Conservation (phyloP, 1,140 invertebrate genomes). For the Elymnias hypermnestra region DNA sequence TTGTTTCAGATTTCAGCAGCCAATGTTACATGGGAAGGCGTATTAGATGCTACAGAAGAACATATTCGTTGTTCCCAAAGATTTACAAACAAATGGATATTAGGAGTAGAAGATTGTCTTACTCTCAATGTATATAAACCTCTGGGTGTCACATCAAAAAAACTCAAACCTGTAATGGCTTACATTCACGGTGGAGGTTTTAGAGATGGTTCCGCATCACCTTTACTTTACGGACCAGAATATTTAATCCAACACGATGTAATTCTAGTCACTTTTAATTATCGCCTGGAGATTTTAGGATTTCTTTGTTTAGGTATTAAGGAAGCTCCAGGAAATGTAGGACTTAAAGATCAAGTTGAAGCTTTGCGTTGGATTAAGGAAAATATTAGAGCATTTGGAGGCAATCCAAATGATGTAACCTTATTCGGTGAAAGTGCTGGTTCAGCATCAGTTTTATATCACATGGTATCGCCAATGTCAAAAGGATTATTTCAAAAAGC, state of each 20-base stretch:
- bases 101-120: conserved; percentile 69
- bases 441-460: conserved; percentile 53
- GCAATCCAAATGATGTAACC: conserved; percentile 60
- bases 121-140: conserved; percentile 73
- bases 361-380: conserved; percentile 75
- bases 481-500: conserved; percentile 50
- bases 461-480: conserved; percentile 55
- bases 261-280: conserved; percentile 82
- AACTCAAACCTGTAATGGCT: conserved; percentile 70
- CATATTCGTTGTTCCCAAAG: conserved; percentile 75
- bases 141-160: conserved; percentile 15
- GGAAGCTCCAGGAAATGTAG: conserved; percentile 77
- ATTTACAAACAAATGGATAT: conserved; percentile 39
- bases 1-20: conserved; percentile 74
- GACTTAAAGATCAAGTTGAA: conserved; percentile 77
- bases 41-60: conserved; percentile 75
- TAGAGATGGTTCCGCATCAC: conserved; percentile 72
- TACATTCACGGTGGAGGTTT: conserved; percentile 81
- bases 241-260: conserved; percentile 79
- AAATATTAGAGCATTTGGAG: conserved; percentile 72
- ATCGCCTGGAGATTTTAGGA: conserved; percentile 79
- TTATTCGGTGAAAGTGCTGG: conserved; percentile 68
- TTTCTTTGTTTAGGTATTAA: conserved; percentile 78
- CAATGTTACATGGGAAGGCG: conserved; percentile 75
- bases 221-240: conserved; percentile 76